Evolutionary conservation across 1,140 invertebrate genomes (phyloP), one percentile per base, ranked within the genome.

Genomic region (Venturia canescens): DNA sequence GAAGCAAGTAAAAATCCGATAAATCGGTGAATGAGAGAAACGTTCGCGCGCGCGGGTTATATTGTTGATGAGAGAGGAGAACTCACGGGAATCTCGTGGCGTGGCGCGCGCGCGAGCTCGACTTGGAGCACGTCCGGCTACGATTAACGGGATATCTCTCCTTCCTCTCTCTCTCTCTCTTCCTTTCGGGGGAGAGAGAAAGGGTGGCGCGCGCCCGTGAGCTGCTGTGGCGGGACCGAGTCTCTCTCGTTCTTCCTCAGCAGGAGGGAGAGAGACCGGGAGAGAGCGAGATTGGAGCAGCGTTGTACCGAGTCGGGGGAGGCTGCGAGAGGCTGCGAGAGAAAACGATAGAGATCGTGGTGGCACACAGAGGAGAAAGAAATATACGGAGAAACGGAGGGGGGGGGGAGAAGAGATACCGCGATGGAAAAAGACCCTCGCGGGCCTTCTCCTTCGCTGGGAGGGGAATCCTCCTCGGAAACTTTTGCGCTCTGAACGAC

Each of bases 141-240:
- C 75, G 75, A 77, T 77, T 77, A 77, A 77, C 75, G 75, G 75
- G 75, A 77, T 77, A 77, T 77, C 57, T 63, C 75, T 77, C 75
- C 75, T 77, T 69, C 66, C 66, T 69, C 66, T 69, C 66, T 69
- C 63, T 63, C 60, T 67, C 66, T 29, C 66, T 69, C 66, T 69
- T n/a, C 66, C 66, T 69, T 69, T 69, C 66, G 29, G 66, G 29
- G 66, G 66, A 69, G 66, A 69, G 66, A 69, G 66, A 69, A 69
- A 69, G 66, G 66, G 66, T 69, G 66, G 66, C 66, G 66, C 66
- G 29, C 66, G 66, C 66, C 66, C 66, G 38, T 44, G 27, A 69
- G 26, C 66, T 69, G 29, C 66, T 23, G 60, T 27, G 66, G 66
- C 29, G 66, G 66, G 66, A 69, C 66, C 66, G 31, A 69, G 29